Conservation (phyloP, 2,888 invertebrate species). For the Sipha maydis region DNA sequence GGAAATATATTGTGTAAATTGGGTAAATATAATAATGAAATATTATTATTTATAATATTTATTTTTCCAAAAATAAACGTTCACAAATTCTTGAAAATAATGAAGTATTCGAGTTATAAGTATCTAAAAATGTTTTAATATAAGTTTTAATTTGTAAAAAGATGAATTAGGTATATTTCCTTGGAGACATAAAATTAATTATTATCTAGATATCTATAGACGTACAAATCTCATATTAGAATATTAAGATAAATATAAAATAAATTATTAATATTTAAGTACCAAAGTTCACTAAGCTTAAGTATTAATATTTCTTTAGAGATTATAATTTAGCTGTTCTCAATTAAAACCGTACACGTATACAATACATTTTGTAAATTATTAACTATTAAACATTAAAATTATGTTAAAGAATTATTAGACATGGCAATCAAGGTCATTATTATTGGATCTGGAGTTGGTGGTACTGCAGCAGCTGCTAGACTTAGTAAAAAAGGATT, state of each 20-base stretch:
- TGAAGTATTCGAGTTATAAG: no score
- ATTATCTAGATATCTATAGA: neutral
- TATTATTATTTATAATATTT: no score
- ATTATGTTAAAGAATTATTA: constrained; percentile 8
- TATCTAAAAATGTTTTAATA: no score
- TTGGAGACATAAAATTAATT: no score
- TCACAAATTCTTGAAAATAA: no score
- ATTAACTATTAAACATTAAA: neutral
- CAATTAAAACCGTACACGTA: neutral
- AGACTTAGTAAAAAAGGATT: constrained; percentile 49
- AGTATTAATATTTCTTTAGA: neutral
- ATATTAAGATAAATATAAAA: neutral
- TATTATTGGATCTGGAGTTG: constrained; percentile 41
- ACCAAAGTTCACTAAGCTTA: neutral
- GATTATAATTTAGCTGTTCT: neutral
- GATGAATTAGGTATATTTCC: no score
- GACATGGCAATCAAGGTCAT: constrained; percentile 31
- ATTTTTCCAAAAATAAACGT: no score
- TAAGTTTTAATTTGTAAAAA: no score
- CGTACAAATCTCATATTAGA: neutral
- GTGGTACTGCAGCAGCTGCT: constrained; percentile 39
- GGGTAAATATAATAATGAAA: no score
- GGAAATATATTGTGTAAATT: no score
- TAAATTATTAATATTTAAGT: neutral
- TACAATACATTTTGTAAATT: neutral